Evolutionary conservation across 2,888 invertebrate genomes (phyloP), one percentile per base, ranked within the genome.

Genomic region (Helicoverpa assulta): DNA sequence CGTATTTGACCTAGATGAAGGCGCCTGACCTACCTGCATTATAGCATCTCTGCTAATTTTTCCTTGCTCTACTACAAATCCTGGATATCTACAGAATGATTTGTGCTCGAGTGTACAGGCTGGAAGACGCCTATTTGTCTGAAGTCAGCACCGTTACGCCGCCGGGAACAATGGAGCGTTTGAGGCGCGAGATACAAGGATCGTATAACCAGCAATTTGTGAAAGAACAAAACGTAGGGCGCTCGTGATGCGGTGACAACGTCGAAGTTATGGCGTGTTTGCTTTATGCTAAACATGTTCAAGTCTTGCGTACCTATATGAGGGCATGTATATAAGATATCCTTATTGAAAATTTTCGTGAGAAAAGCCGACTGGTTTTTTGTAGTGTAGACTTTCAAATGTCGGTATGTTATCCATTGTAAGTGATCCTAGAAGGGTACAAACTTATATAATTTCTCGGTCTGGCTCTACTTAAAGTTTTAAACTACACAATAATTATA

Each of bases 91-190:
- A 51, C 18, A 19, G 21, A 66, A 68, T 78, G 60, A 74, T 74
- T 78, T 78, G 71, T 78, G 55, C 58, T 37, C 37, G 40, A 52
- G 14, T 40, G 33, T 54, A 63, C 26, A 19, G 16, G 18, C 43
- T 67, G 43, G 43, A 74, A 78, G 70, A 75, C 62, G 64, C 69
- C 75, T 75, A 77, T 81, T 81, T 82, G 75, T 75, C 80, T 68
- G 65, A 81, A 82, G 67, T 63, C 68, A 52, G 62, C 66, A 75
- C 66, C 74, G 58, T 74, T 77, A 57, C 68, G 52, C 57, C 60
- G 37, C 33, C 26, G 76, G 58, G 72, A 76, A 78, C 81, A 82
- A 78, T 66, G 67, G 65, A 59, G 59, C 56, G 60, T 73, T 76
- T 57, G 64, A 67, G 67, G 60, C 53, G 47, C 37, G 52, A 58